These are phyloP conservation scores for Echinarachnius parma DNA, from an alignment of 53 echinoderm and acorn worm species.

Conservation along the genomic window DNA sequence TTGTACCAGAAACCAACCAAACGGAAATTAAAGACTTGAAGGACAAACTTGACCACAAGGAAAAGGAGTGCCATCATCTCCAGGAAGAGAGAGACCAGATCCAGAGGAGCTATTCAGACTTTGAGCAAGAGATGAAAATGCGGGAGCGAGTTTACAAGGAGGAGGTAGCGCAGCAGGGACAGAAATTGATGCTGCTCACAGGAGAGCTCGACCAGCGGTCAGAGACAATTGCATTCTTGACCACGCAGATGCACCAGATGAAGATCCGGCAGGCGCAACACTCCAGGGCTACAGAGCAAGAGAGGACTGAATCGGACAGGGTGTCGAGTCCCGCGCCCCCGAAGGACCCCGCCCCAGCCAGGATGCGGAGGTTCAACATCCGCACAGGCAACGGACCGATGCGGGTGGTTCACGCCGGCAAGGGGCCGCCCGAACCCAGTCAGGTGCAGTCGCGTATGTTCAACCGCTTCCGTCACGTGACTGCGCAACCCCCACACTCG, in stretches of 20 bases:
- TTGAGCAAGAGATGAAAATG: conserved; percentile 70
- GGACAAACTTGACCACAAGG: conserved; percentile 37
- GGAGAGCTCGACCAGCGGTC: conserved; percentile 81
- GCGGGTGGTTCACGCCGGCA: conserved; percentile 5
- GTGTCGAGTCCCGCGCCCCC: conserved; percentile 64
- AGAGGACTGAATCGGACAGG: conserved; percentile 1
- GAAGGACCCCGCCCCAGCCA: conserved; percentile 60
- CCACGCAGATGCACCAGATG: conserved; percentile 82
- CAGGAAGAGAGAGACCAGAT: conserved; percentile 31
- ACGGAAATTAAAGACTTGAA: conserved; percentile 52
- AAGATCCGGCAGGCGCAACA: conserved; percentile 46
- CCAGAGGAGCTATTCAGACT: conserved; percentile 40
- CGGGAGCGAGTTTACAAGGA: conserved; percentile 61
- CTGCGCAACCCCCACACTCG: neutral
- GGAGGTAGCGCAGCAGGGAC: conserved; percentile 64
- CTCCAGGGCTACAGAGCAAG: neutral
- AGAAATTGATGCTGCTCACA: conserved; percentile 49
- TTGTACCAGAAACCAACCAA: conserved; percentile 44
- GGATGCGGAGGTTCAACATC: conserved; percentile 10
- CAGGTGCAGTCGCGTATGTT: conserved; percentile 35
- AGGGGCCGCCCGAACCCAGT: neutral
- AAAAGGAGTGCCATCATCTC: conserved; percentile 43
- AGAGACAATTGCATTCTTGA: conserved; percentile 86
- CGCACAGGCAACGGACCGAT: conserved; percentile 23
- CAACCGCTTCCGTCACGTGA: neutral